phyloP scores from a whole-genome alignment of 1,140 invertebrate species.

The Drosophila pandora region DNA sequence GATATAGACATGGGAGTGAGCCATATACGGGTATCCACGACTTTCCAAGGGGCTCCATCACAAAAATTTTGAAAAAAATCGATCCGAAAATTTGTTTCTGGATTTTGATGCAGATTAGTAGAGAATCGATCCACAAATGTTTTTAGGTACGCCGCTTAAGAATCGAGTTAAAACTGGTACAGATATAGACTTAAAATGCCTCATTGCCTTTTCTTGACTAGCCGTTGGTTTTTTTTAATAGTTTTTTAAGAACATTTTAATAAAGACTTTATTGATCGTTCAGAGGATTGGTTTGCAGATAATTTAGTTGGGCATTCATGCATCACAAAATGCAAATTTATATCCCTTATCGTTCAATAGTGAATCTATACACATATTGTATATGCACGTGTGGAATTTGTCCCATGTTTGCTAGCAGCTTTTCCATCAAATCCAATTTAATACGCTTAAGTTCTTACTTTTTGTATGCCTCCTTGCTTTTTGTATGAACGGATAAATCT shows the following conservation, averaged over 20 bases:
- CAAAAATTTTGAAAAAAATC: too few relatives aligned
- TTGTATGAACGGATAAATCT: constrained; percentile 32
- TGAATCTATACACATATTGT: neutral
- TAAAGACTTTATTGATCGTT: neutral
- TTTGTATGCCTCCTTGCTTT: constrained; percentile 54
- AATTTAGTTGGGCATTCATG: constrained; percentile 23
- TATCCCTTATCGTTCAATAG: constrained; percentile 37
- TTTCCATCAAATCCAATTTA: constrained; percentile 78
- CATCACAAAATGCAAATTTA: constrained; percentile 47
- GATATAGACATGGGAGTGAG: neutral
- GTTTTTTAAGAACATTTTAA: neutral
- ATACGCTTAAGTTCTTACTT: constrained; percentile 81
- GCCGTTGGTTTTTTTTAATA: too few relatives aligned
- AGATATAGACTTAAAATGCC: neutral
- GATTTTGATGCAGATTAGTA: neutral
- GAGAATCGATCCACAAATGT: too few relatives aligned
- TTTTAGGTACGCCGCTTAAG: too few relatives aligned
- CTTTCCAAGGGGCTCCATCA: too few relatives aligned
- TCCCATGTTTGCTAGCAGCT: constrained; percentile 74
- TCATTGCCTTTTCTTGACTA: too few relatives aligned
- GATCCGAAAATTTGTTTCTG: too few relatives aligned
- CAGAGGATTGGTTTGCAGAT: constrained; percentile 2
- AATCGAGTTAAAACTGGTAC: neutral
- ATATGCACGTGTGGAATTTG: constrained; percentile 54
- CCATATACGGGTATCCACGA: too few relatives aligned